Evolutionary conservation across 2,888 invertebrate genomes (phyloP).

Genomic region (Drosophila tanythrix): DNA sequence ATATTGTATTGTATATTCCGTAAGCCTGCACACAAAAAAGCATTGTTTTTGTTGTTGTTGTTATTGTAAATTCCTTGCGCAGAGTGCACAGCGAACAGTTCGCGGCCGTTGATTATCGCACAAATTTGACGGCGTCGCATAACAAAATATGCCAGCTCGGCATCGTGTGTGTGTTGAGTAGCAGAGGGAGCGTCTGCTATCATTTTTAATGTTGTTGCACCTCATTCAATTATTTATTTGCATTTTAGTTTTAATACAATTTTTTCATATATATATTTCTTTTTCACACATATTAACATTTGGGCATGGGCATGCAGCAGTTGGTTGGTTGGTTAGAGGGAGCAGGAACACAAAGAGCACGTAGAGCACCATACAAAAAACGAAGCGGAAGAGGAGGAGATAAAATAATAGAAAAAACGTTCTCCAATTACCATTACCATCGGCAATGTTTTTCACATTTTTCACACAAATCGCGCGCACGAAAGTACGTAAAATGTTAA

Average conservation of each 20-base stretch:
- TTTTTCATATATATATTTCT: slow-evolving; percentile 14
- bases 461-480: slow-evolving; percentile 52
- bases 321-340: slow-evolving; percentile 34
- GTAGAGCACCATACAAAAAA: slow-evolving; percentile 69
- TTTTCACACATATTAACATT: slow-evolving; percentile 42
- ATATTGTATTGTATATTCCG: slow-evolving; percentile 2
- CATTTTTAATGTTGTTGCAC: slow-evolving; percentile 66
- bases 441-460: slow-evolving; percentile 74
- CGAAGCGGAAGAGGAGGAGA: slow-evolving; percentile 80
- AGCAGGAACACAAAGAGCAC: slow-evolving; percentile 65
- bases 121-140: slow-evolving; percentile 70
- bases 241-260: slow-evolving; percentile 18
- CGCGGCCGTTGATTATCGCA: slow-evolving; percentile 69
- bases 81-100: slow-evolving; percentile 46
- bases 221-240: slow-evolving; percentile 41
- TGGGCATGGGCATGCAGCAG: slow-evolving; percentile 19
- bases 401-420: slow-evolving; percentile 80
- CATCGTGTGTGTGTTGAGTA: slow-evolving; percentile 47
- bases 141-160: slow-evolving; percentile 79
- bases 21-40: slow-evolving; percentile 49
- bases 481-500: slow-evolving; percentile 46
- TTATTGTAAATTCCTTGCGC: slow-evolving; percentile 75
- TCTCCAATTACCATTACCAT: slow-evolving; percentile 83
- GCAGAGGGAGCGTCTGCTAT: slow-evolving; percentile 75
- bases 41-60: slow-evolving; percentile 71